A percentile compares a stretch with the other conserved stretches of the same genome.
Evolutionary conservation across 2,797 vertebrate species (phyloP).

Genomic region (Artibeus jamaicensis): DNA sequence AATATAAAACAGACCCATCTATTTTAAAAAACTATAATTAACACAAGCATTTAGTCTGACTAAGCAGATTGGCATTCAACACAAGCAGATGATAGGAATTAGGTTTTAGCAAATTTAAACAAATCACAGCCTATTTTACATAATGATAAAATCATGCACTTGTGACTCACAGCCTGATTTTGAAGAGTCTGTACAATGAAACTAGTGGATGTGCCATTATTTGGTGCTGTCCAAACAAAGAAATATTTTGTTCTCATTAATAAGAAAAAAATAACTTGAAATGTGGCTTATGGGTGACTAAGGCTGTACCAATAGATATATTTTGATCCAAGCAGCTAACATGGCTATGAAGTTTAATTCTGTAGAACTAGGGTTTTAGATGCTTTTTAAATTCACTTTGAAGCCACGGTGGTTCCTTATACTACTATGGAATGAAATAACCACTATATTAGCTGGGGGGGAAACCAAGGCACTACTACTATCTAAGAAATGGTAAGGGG

Average conservation of each 20-base stretch:
- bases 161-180: constrained; percentile 51
- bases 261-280: constrained; percentile 24
- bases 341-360: background rate
- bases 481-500: background rate
- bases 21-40: constrained; percentile 62
- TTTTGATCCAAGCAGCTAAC: background rate
- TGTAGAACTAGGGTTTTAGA: background rate
- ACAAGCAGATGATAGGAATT: constrained; percentile 54
- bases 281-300: background rate
- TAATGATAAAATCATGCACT: constrained; percentile 56
- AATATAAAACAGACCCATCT: constrained; percentile 38
- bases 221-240: constrained; percentile 43
- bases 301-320: background rate
- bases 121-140: constrained; percentile 62
- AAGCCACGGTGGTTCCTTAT: background rate
- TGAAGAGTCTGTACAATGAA: constrained; percentile 35
- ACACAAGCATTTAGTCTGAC: constrained; percentile 59
- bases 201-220: background rate
- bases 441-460: background rate
- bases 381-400: background rate
- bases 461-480: background rate
- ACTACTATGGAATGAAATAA: background rate
- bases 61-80: constrained; percentile 45
- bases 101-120: constrained; percentile 65
- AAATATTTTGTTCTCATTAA: constrained; percentile 29